Evolutionary conservation across 2,797 vertebrate species (phyloP).

Genomic region (Pseudopleuronectes americanus): DNA sequence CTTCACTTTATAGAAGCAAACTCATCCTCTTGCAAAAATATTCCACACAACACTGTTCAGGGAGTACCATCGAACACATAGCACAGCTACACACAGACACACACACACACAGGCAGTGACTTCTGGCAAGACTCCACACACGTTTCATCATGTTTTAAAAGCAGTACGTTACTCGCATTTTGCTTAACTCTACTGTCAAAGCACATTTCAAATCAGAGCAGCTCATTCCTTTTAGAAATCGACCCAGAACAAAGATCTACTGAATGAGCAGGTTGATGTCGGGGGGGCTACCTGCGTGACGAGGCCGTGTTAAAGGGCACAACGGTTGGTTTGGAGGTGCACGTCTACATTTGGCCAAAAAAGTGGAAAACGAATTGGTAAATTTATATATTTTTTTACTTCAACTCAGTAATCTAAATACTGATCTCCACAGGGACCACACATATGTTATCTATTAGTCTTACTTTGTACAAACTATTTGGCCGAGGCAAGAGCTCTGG

Average conservation of each 20-base stretch:
- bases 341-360: constrained; percentile 37
- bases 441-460: constrained; percentile 27
- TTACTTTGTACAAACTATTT: constrained; percentile 33
- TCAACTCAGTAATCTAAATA: constrained; percentile 57
- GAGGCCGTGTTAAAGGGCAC: constrained; percentile 53
- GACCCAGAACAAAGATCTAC: constrained; percentile 18
- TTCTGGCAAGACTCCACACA: constrained; percentile 57
- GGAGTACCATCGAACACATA: constrained; percentile 78
- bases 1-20: constrained; percentile 75
- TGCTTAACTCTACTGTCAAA: constrained; percentile 26
- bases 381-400: not conserved
- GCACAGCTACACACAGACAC: constrained; percentile 73
- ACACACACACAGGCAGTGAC: constrained; percentile 75
- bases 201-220: constrained; percentile 53
- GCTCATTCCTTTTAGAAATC: constrained; percentile 26
- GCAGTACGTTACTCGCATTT: constrained; percentile 41
- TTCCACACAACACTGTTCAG: constrained; percentile 74
- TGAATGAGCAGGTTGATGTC: constrained; percentile 23
- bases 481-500: constrained; percentile 46
- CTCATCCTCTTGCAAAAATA: constrained; percentile 75
- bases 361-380: constrained; percentile 32
- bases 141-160: constrained; percentile 46
- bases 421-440: constrained; percentile 61
- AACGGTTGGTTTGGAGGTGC: constrained; percentile 37
- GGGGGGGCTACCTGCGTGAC: constrained; percentile 8